Evolutionary conservation across 92 coral and sea anemone genomes (phyloP).

Genomic region (Meandrina meandrites): DNA sequence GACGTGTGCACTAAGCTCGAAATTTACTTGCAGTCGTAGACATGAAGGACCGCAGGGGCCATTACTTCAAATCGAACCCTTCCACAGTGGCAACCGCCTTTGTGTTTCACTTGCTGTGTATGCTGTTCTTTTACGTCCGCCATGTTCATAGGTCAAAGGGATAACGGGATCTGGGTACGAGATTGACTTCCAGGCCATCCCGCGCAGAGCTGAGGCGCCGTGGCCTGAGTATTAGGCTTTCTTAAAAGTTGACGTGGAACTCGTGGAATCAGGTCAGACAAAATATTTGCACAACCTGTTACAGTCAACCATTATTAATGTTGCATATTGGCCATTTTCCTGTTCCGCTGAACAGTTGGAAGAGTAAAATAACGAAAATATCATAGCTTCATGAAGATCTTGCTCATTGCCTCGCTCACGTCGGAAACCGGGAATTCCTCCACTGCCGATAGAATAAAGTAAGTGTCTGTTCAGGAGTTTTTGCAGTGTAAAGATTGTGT

Average conservation of each 20-base stretch:
- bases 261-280: too few relatives aligned
- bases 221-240: too few relatives aligned
- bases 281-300: too few relatives aligned
- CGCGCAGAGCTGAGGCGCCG: too few relatives aligned
- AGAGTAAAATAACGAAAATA: not conserved
- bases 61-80: constrained; percentile 83
- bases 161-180: too few relatives aligned
- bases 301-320: too few relatives aligned
- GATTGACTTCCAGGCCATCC: too few relatives aligned
- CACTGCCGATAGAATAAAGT: constrained; percentile 83
- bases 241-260: too few relatives aligned
- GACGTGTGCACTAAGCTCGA: not conserved
- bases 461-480: not conserved
- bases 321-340: not conserved
- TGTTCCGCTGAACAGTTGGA: not conserved
- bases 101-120: constrained; percentile 39
- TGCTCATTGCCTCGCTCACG: constrained; percentile 74
- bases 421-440: constrained; percentile 87
- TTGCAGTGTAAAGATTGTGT: too few relatives aligned
- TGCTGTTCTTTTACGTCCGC: not conserved
- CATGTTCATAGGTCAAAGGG: not conserved
- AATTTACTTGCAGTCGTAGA: constrained; percentile 91
- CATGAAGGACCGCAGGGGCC: constrained; percentile 71
- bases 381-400: constrained; percentile 57
- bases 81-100: constrained; percentile 97